Evolutionary conservation across 2,888 invertebrate genomes (phyloP), one percentile per base, ranked within the genome.

Genomic region (Perdita meconis): DNA sequence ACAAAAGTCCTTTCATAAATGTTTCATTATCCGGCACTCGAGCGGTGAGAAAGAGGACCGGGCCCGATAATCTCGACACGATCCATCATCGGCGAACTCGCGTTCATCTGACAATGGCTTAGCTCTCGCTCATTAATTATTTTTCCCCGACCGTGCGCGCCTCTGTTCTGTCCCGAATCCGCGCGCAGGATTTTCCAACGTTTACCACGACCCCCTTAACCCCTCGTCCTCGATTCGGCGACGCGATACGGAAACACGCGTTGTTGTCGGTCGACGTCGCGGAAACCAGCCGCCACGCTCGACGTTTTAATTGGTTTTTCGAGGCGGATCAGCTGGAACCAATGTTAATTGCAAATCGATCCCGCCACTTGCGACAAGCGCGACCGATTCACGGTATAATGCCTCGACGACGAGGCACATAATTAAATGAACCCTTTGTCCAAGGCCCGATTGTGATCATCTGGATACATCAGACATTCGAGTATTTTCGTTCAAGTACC

Each of bases 21-120:
- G 86, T 86, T 84, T 84, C 83, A 76, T 83, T 82, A 83, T 82
- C 81, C 79, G 60, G 57, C 82, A 80, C 61, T 75, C 80, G 77
- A 66, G 53, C 60, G 72, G 53, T 66, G 67, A 66, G 73, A 73
- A 76, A 51, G 60, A 65, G 70, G 16, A 50, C 44, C 30, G 36
- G 47, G 13, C 22, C 61, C 72, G 78, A 79, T 79, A 79, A 78
- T 78, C 77, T 64, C 76, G 55, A 59, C 72, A 42, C 72, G 64
- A 79, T 79, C 78, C 78, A 77, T 79, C 78, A 77, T 66, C 64
- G 61, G 51, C 47, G 38, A 40, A 50, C 63, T 40, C 53, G 61
- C 68, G 56, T 38, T 19, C 61, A 50, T 55, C 61, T 19, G 53
- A 67, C 81, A 69, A 75, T 76, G 60, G 65, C 78, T 56, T 38